Evolutionary conservation across 2,797 vertebrate genomes (phyloP), one percentile per base, ranked within the genome.

Genomic region (Megaceryle alcyon): DNA sequence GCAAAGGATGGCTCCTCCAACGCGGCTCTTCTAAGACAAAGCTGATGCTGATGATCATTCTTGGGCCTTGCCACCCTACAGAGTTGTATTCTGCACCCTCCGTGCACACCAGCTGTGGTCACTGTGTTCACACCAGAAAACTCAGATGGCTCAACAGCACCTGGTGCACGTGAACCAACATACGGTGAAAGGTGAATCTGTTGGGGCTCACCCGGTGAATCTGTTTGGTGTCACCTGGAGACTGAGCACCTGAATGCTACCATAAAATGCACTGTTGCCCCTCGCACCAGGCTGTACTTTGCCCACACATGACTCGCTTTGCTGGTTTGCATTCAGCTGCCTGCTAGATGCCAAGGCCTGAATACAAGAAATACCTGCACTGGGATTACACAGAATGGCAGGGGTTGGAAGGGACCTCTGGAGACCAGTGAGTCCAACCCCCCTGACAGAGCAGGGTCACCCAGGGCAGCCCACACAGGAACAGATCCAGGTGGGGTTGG

Each of bases 71-170:
- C 31, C 17, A 17, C 14, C 37, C 6, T 4, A 19, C 66, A 65
- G 64, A 49, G 51, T 17, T 8, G 11, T 15, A 31, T 59, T n/a
- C 25, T 77, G 56, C 14, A 44, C 35, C 14, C 14, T 65, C 54
- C 1, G 2, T 8, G 22, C 3, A 1, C 35, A 26, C 10, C 4
- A 23, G 53, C 35, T 1, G 0, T 4, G 14, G 20, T 23, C 12
- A 9, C 35, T 33, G 64, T 16, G 2, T 48, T 39, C 53, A 19
- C 35, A 6, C 9, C 70, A 46, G 44, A 21, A 21, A 46, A 21
- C 44, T 21, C 44, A 11, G 44, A 21, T 19, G 44, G 44, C 44
- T 46, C 20, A 46, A 21, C 25, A 26, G 60, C 44, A 51, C 15
- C 7, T 13, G 43, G 7, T 44, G n/a, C 26, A 11, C 28, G 6